These are phyloP conservation scores for Anoura caudifer DNA, from an alignment of 2,113 vertebrate species.

Conservation along the genomic window DNA sequence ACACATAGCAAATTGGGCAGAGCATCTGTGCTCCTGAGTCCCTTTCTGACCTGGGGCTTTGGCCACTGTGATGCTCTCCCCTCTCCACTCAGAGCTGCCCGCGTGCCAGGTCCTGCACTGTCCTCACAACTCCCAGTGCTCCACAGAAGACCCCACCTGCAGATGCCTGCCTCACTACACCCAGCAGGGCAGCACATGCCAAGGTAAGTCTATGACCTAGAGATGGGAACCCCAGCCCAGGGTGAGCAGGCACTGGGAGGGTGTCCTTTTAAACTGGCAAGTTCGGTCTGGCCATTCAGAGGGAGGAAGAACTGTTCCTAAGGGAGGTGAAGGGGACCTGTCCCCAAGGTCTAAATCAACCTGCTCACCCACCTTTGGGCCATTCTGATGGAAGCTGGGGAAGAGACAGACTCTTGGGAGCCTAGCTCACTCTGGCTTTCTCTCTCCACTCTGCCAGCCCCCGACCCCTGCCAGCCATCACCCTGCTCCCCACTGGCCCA, in stretches of 20 bases:
- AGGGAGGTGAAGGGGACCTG: background rate
- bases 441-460: slow-evolving; percentile 65
- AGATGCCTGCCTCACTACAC: slow-evolving; percentile 87
- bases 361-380: background rate
- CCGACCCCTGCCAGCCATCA: slow-evolving; percentile 80
- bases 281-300: background rate
- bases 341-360: background rate
- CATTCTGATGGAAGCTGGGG: background rate
- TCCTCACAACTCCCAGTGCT: slow-evolving; percentile 83
- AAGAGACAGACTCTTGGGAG: background rate
- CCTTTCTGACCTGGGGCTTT: background rate
- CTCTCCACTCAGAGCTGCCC: slow-evolving; percentile 81
- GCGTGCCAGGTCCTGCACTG: slow-evolving; percentile 82
- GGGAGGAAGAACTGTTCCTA: background rate
- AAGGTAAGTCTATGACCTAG: slow-evolving; percentile 70
- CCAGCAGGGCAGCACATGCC: slow-evolving; percentile 68
- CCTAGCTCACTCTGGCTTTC: background rate
- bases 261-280: background rate
- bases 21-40: background rate
- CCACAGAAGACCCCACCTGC: slow-evolving; percentile 76
- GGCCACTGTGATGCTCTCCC: background rate
- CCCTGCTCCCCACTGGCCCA: slow-evolving; percentile 85
- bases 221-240: rapidly evolving
- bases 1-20: background rate
- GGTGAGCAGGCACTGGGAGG: background rate